These are phyloP conservation scores for Trichopria drosophilae DNA, from an alignment of 2,888 invertebrate species.

Conservation along the genomic window DNA sequence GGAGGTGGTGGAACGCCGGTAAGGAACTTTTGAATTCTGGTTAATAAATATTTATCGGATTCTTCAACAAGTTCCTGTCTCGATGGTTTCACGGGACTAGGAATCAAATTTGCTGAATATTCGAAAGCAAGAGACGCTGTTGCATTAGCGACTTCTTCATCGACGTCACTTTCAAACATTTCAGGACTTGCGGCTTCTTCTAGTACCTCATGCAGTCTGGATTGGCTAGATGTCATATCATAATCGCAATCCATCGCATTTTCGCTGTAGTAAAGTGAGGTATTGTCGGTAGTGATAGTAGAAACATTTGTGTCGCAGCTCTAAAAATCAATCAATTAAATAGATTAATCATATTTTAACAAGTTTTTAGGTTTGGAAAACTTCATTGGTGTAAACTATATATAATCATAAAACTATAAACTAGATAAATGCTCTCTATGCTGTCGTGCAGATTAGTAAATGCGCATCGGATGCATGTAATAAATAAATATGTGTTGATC, in stretches of 20 bases:
- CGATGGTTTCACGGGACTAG: conserved; percentile 38
- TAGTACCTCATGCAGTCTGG: conserved; percentile 2
- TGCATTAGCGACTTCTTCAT: conserved; percentile 37
- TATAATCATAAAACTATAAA: no score
- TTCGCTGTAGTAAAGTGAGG: conserved; percentile 29
- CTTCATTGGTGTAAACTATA: no score
- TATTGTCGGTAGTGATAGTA: no score
- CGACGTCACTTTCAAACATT: conserved; percentile 52
- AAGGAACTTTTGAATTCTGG: conserved; percentile 64
- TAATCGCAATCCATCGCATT: conserved; percentile 33
- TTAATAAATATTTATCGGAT: conserved; percentile 56
- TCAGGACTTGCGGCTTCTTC: conserved; percentile 49
- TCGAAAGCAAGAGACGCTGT: conserved; percentile 16
- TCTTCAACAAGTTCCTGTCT: conserved; percentile 44
- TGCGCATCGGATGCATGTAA: no score
- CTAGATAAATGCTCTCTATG: no score
- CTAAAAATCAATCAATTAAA: no score
- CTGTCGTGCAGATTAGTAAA: no score
- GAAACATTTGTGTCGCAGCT: no score
- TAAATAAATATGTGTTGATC: no score
- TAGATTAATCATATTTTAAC: no score
- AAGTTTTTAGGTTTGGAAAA: no score
- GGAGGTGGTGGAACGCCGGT: conserved; percentile 77
- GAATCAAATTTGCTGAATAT: conserved; percentile 13
- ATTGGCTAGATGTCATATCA: conserved; percentile 16